Base-by-base conservation (phyloP, 2,888 invertebrate genomes). In the Pollenia labialis region DNA sequence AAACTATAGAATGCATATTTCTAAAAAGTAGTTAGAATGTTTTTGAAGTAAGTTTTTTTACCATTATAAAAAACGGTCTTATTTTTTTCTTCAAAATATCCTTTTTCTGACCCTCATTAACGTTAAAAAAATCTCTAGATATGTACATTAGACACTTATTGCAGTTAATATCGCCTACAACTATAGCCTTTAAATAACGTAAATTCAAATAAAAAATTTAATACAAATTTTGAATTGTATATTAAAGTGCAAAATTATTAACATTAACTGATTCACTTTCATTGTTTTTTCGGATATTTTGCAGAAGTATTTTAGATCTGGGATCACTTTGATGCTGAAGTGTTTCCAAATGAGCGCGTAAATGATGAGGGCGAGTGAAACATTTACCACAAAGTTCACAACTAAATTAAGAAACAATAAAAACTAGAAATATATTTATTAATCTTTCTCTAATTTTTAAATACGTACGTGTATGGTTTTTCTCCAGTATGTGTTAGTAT, bases 401-500 rank as follows among this genome's bases (percentile, higher is more conserved):
- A 52, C 92, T 92, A 50, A 32, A 60, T 68, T 58, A 40, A 54
- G 18, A 79, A 56, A 60, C 12, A 32, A 16, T 9, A 58, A 56
- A n/a, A 2, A 56, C 14, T 4, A 4, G 42, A 79, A 68, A 16
- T 16, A 16, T 54, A 44, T 11, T 23, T 1, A 64, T 14, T 18
- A 50, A 18, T 23, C 42, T 42, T 64, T 12, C 9, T 23, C 42
- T 14, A n/a, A n/a, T n/a, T 23, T 16, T 75, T 2, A 9, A 62
- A 48, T 66, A 46, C 52, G 9, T 90, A 92, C 90, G 81, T 85
- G 58, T 91, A 93, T 0, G 93, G 92, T 77, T 92, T 93, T 85
- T 93, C 93, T n/a, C 93, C 93, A 0, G 93, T 93, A 76, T 93
- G 93, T 3, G 91, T 93, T 85, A 92, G 89, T 72, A 90, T 90